Evolutionary conservation across 1,140 invertebrate genomes (phyloP).

Genomic region (Theocolax elegans): DNA sequence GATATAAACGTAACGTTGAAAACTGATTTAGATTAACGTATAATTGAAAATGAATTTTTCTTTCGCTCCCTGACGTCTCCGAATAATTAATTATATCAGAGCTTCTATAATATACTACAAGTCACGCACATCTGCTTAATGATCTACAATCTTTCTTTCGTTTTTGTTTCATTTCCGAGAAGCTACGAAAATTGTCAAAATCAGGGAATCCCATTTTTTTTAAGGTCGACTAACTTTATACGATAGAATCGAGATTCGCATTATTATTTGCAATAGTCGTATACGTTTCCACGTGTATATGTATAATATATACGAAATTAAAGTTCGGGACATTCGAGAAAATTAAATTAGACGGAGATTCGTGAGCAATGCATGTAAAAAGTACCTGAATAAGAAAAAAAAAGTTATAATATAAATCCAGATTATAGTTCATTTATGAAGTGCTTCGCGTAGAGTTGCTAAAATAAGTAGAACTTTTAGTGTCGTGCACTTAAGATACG

Average conservation of each 20-base stretch:
- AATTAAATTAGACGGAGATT: too few species aligned
- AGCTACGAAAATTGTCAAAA: not conserved
- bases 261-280: too few species aligned
- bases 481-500: not conserved
- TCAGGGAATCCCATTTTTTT: not conserved
- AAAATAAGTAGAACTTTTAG: not conserved
- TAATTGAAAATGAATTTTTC: not conserved
- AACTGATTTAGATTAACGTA: not conserved
- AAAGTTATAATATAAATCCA: conserved; percentile 22
- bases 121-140: not conserved
- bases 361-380: conserved; percentile 11
- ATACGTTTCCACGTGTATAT: too few species aligned
- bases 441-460: not conserved
- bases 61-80: not conserved
- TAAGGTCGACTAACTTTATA: not conserved
- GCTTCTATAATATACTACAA: not conserved
- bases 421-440: not conserved
- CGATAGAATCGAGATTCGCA: too few species aligned
- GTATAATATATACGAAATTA: too few species aligned
- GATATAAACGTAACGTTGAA: not conserved
- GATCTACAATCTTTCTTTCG: not conserved
- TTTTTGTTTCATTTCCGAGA: conserved; percentile 4
- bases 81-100: not conserved
- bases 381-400: not conserved
- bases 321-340: too few species aligned